Evolutionary conservation across 2,888 invertebrate species (phyloP).

Genomic region (Drosophila tripunctata): DNA sequence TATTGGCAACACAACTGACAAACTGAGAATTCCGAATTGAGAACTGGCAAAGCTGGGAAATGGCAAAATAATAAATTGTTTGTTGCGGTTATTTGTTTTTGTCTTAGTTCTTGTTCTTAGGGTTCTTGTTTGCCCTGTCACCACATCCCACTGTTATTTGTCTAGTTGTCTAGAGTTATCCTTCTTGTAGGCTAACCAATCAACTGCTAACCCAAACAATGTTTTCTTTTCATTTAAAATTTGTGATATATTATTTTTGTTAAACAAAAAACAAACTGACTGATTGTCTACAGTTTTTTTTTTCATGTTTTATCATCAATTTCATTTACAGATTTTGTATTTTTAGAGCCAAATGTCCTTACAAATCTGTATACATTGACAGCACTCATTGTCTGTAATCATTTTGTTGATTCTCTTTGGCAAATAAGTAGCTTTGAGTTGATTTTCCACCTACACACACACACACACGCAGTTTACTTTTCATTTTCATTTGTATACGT

Average conservation of each 20-base stretch:
- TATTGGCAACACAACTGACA: conserved; percentile 47
- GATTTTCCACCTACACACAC: not conserved
- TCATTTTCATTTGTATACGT: conserved; percentile 46
- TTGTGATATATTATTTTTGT: conserved; percentile 48
- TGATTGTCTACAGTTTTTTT: conserved; percentile 1
- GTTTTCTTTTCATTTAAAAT: conserved; percentile 76
- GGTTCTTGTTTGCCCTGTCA: conserved; percentile 16
- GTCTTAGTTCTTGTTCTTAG: conserved; percentile 30
- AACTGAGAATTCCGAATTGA: conserved; percentile 4
- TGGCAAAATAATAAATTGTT: conserved; percentile 77
- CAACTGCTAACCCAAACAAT: conserved; percentile 47
- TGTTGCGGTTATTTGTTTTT: conserved; percentile 59
- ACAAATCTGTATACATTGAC: conserved; percentile 17
- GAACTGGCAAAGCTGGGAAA: conserved; percentile 26
- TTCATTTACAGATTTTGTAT: conserved; percentile 8
- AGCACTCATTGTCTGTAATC: conserved; percentile 42
- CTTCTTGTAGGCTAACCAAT: conserved; percentile 50
- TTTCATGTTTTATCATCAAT: not conserved
- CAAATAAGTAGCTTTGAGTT: conserved; percentile 47
- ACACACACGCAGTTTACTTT: conserved; percentile 16
- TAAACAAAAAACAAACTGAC: not conserved
- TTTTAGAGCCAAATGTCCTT: conserved; percentile 8
- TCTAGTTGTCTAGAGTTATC: conserved; percentile 36
- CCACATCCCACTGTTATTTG: conserved; percentile 38
- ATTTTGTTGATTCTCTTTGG: conserved; percentile 58